Evolutionary conservation across 1,140 invertebrate genomes (phyloP).

Genomic region (Aphis gossypii): DNA sequence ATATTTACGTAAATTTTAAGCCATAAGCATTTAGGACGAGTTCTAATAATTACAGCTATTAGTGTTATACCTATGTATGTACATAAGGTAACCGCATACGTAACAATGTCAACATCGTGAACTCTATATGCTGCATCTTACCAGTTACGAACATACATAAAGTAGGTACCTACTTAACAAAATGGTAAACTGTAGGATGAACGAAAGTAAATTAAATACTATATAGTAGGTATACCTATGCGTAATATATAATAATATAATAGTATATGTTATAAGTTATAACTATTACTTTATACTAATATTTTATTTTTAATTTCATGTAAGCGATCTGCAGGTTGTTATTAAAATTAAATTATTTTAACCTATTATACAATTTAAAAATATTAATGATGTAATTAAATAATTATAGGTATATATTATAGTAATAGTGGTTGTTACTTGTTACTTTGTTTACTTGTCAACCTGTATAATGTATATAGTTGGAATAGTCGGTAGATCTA

Average conservation of each 20-base stretch:
- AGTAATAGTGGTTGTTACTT: not conserved
- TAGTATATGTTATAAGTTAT: not conserved
- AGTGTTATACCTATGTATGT: not conserved
- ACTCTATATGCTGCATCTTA: not conserved
- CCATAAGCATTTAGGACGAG: not conserved
- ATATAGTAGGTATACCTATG: not conserved
- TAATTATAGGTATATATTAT: not conserved
- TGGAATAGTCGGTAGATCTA: no score
- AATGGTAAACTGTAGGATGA: not conserved
- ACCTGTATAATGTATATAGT: no score
- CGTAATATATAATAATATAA: not conserved
- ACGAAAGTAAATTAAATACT: not conserved
- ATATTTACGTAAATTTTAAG: not conserved
- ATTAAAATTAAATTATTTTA: slow-evolving; percentile 24
- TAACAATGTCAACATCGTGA: slow-evolving; percentile 17
- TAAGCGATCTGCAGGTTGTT: not conserved
- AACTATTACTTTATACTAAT: not conserved
- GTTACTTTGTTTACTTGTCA: no score
- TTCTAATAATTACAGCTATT: not conserved
- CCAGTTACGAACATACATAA: not conserved
- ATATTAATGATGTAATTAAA: not conserved
- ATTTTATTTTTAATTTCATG: slow-evolving; percentile 1
- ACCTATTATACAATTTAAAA: slow-evolving; percentile 13
- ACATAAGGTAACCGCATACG: not conserved
- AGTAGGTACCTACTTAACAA: not conserved